Evolutionary conservation across 2,113 vertebrate species (phyloP).

Genomic region (Puma concolor): DNA sequence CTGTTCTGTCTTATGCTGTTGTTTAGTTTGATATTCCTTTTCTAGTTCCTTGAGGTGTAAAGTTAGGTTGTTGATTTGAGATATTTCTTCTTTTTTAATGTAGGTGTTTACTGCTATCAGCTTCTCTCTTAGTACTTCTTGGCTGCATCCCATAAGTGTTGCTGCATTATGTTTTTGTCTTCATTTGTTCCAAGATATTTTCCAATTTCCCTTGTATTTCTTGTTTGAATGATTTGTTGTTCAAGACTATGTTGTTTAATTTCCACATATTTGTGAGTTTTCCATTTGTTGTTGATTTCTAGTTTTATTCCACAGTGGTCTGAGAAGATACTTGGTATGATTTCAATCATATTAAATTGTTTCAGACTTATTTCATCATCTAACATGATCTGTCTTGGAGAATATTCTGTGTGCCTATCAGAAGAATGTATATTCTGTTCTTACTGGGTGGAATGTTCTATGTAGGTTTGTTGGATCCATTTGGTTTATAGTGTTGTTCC

Average conservation of each 20-base stretch:
- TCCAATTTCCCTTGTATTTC: not conserved
- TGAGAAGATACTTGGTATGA: not conserved
- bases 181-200: not conserved
- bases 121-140: not conserved
- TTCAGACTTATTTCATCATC: not conserved
- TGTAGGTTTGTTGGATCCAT: not conserved
- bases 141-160: not conserved
- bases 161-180: not conserved
- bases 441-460: not conserved
- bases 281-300: not conserved
- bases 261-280: not conserved
- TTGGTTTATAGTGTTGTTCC: not conserved
- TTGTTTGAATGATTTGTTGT: not conserved
- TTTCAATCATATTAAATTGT: not conserved
- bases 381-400: not conserved
- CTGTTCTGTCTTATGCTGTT: not conserved
- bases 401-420: not conserved
- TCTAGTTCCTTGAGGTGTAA: not conserved
- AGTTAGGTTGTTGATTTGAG: not conserved
- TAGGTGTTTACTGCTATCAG: not conserved
- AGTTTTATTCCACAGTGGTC: not conserved
- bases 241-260: not conserved
- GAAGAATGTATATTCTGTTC: not conserved
- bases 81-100: not conserved
- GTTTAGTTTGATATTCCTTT: not conserved